phyloP scores from a whole-genome alignment of 2,888 invertebrate species.

The Matsumyia berberina region DNA sequence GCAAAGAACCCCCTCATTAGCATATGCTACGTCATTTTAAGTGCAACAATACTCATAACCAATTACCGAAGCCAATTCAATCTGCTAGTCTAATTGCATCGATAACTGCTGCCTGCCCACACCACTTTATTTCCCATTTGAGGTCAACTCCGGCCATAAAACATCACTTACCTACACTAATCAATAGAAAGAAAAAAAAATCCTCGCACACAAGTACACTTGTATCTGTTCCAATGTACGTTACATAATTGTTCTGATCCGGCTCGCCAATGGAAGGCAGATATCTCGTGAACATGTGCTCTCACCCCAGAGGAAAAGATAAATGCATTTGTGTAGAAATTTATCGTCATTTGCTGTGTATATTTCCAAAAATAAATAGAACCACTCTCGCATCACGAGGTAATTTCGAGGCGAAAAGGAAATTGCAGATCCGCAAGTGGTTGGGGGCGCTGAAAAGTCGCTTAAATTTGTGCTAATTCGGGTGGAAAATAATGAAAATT shows the following conservation, averaged over 20 bases:
- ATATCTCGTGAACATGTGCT: neutral
- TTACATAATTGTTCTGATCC: neutral
- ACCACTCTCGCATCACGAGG: too few species aligned
- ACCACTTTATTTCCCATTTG: neutral
- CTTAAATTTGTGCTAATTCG: neutral
- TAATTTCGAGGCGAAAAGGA: neutral
- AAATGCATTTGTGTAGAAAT: slow-evolving; percentile 15
- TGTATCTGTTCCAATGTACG: neutral
- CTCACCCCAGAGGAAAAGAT: neutral
- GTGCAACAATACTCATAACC: neutral
- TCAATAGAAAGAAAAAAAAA: neutral
- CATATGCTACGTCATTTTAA: neutral
- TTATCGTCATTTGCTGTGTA: neutral
- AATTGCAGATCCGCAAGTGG: neutral
- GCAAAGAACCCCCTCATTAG: neutral
- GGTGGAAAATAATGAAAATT: neutral
- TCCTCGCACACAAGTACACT: neutral
- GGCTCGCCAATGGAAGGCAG: too few species aligned
- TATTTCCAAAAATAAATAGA: slow-evolving; percentile 24
- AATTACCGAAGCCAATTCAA: neutral
- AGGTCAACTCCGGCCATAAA: neutral
- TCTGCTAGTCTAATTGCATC: neutral
- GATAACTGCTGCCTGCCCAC: neutral
- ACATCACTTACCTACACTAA: neutral
- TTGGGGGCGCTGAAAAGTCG: neutral